Conservation (phyloP, 2,797 vertebrate genomes). For the Rhyacichthys aspro region DNA sequence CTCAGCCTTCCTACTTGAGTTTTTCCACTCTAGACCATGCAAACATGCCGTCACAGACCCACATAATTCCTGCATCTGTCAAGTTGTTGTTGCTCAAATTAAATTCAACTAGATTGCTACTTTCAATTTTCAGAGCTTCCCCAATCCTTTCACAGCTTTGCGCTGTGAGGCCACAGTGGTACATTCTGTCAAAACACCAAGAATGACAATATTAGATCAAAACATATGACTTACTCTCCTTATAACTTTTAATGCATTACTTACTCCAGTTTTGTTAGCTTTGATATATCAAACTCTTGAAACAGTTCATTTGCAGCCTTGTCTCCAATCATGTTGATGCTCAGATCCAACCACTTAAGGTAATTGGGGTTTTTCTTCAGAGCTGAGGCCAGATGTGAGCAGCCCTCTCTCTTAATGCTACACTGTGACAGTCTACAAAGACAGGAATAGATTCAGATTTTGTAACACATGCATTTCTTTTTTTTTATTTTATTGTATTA, state of each 20-base stretch:
- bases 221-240: neutral
- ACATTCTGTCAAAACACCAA: slow-evolving; percentile 35
- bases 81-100: slow-evolving; percentile 57
- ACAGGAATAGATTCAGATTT: neutral
- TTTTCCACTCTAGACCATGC: slow-evolving; percentile 38
- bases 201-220: neutral
- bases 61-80: slow-evolving; percentile 23
- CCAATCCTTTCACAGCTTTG: slow-evolving; percentile 32
- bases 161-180: slow-evolving; percentile 44
- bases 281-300: slow-evolving; percentile 19
- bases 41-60: slow-evolving; percentile 40
- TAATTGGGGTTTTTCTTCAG: slow-evolving; percentile 11
- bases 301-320: slow-evolving; percentile 36
- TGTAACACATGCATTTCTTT: neutral
- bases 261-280: slow-evolving; percentile 54
- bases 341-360: slow-evolving; percentile 48
- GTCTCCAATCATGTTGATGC: slow-evolving; percentile 54
- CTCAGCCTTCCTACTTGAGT: slow-evolving; percentile 46
- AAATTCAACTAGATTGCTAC: slow-evolving; percentile 27
- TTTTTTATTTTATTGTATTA: no score
- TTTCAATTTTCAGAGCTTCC: slow-evolving; percentile 29
- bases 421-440: slow-evolving; percentile 57
- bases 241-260: slow-evolving; percentile 5
- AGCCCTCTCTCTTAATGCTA: slow-evolving; percentile 36
- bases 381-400: slow-evolving; percentile 32